These are phyloP conservation scores for Parnassius smintheus DNA, from an alignment of 2,888 invertebrate genomes.

Conservation along the genomic window DNA sequence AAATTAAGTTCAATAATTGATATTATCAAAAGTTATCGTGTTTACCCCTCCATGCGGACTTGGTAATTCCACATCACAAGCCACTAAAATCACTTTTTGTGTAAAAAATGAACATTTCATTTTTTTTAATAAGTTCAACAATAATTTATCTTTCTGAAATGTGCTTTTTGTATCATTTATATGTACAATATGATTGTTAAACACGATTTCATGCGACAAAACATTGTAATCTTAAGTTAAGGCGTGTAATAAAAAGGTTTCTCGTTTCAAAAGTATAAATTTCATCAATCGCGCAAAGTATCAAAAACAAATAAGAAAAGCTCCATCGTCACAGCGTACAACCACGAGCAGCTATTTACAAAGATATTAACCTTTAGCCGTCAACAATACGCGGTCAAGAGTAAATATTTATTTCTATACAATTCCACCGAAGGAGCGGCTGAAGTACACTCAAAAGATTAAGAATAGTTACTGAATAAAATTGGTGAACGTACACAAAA, in stretches of 20 bases:
- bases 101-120: too few species aligned
- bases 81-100: too few species aligned
- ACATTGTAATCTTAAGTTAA: too few species aligned
- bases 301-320: constrained; percentile 37
- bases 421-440: constrained; percentile 46
- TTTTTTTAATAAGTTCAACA: too few species aligned
- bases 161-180: too few species aligned
- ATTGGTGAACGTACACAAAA: constrained; percentile 39
- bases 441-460: constrained; percentile 40
- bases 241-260: neutral
- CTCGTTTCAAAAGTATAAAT: neutral
- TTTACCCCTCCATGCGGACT: too few species aligned
- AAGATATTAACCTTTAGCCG: constrained; percentile 69
- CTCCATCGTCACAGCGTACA: constrained; percentile 47
- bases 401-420: constrained; percentile 69
- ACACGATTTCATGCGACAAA: too few species aligned
- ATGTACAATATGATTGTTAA: too few species aligned
- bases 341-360: constrained; percentile 54
- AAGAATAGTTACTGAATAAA: constrained; percentile 50
- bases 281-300: neutral
- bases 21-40: too few species aligned
- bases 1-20: too few species aligned
- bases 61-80: too few species aligned
- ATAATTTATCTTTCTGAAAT: too few species aligned
- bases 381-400: constrained; percentile 63